Evolutionary conservation across 2,797 vertebrate genomes (phyloP), one percentile per base, ranked within the genome.

Genomic region (Manis javanica): DNA sequence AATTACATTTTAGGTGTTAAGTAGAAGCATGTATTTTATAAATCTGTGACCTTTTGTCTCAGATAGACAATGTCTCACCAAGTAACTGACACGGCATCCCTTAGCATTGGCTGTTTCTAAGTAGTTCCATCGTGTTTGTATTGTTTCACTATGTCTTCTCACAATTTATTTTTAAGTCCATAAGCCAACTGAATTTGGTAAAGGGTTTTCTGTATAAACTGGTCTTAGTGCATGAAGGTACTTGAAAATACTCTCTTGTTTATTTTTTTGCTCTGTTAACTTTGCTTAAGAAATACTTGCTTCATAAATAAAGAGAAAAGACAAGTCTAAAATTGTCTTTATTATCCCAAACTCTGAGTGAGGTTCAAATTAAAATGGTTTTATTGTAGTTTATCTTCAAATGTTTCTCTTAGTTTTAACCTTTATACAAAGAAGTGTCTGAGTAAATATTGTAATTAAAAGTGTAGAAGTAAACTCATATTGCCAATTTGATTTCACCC

Each of bases 371-470:
- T 64, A 55, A 51, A 72, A 83, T n/a, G 31, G 37, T 59, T 79
- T 72, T 81, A 34, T 87, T 74, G 1, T 64, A 81, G 5, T 51
- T 91, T 7, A 34, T 91, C 92, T 86, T 69, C 26, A 91, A 72
- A 34, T 72, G 16, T 93, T 86, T 29, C 55, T 94, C 91, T 95
- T 55, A 88, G 24, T 77, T 95, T 90, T 81, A 75, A 3, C 37
- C 18, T 21, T 59, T 85, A 85, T 84, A 49, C 5, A 94, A 89
- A 71, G 15, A 95, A 53, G 18, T 75, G 18, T 57, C 18, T 91
- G 26, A 83, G n/a, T 79, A 79, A 86, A 87, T 78, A 69, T 23
- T 90, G 13, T 9, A 57, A 89, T 81, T 89, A 87, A 95, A 92
- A 94, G 55, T 90, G 29, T 42, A 90, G 42, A 95, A 74, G 18